Percentiles rank a stretch among this genome's conserved stretches.
These are phyloP conservation scores for Carterocephalus palaemon DNA, from an alignment of 2,888 invertebrate genomes.

Conservation along the genomic window DNA sequence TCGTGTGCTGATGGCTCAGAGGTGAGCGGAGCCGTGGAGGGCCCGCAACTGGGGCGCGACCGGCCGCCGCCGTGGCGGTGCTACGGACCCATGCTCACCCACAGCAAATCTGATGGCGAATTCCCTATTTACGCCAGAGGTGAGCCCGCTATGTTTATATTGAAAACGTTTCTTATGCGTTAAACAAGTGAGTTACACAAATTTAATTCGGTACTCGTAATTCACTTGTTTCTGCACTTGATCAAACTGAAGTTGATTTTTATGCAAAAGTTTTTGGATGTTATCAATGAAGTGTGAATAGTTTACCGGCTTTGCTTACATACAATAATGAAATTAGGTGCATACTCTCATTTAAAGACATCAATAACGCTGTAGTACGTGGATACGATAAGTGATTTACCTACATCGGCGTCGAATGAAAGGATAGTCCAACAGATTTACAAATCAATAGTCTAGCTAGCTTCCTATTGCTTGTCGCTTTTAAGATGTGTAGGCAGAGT, in stretches of 20 bases:
- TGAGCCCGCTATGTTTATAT: constrained; percentile 55
- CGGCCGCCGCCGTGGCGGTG: constrained; percentile 79
- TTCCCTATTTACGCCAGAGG: constrained; percentile 90
- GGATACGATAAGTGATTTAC: neutral
- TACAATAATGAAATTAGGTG: constrained; percentile 1
- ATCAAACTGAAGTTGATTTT: neutral
- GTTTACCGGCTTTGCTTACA: neutral
- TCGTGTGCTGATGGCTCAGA: constrained; percentile 64
- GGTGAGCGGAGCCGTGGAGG: constrained; percentile 75
- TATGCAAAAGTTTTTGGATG: too few species aligned
- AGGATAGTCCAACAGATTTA: constrained; percentile 43
- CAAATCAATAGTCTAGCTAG: constrained; percentile 50
- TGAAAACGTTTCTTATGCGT: too few species aligned
- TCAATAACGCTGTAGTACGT: neutral
- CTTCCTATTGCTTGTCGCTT: constrained; percentile 41
- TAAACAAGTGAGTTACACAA: too few species aligned
- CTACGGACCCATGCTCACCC: constrained; percentile 87
- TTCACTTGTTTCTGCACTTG: neutral
- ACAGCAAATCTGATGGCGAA: constrained; percentile 91
- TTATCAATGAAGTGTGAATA: too few species aligned
- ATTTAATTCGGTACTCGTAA: too few species aligned
- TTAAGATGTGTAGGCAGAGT: constrained; percentile 5
- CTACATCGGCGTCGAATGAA: constrained; percentile 37
- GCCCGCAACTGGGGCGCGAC: constrained; percentile 72
- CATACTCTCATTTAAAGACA: too few species aligned